Evolutionary conservation across 1,140 invertebrate genomes (phyloP).

Genomic region (Sogatella furcifera): DNA sequence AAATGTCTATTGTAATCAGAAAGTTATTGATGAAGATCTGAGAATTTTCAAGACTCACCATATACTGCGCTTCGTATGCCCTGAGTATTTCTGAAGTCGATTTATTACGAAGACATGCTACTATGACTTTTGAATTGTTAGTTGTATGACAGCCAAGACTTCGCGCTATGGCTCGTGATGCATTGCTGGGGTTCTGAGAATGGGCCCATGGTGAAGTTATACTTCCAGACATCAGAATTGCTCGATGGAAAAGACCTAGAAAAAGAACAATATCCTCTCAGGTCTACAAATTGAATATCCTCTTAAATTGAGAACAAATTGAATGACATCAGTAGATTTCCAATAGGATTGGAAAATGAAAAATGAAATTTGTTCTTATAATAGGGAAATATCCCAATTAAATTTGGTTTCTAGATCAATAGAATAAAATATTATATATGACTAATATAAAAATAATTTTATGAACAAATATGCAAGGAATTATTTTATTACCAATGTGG

Average conservation of each 20-base stretch:
- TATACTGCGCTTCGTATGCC: constrained; percentile 44
- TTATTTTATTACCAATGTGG: too few species aligned
- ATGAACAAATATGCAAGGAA: background rate
- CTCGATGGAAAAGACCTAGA: constrained; percentile 50
- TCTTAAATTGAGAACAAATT: too few species aligned
- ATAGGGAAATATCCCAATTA: too few species aligned
- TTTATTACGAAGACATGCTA: constrained; percentile 53
- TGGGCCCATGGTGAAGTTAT: constrained; percentile 49
- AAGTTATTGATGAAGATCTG: too few species aligned
- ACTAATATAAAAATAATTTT: background rate
- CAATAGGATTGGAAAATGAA: too few species aligned
- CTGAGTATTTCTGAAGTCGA: constrained; percentile 40
- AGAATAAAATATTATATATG: too few species aligned
- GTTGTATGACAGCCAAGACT: constrained; percentile 39
- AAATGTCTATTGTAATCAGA: too few species aligned
- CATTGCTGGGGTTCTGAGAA: constrained; percentile 35
- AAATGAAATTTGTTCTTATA: too few species aligned
- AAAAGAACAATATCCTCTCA: background rate
- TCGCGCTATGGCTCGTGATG: constrained; percentile 43
- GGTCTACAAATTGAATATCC: too few species aligned
- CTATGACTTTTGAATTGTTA: constrained; percentile 27
- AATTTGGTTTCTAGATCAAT: too few species aligned
- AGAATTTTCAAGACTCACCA: constrained; percentile 30
- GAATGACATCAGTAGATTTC: too few species aligned
- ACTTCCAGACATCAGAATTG: constrained; percentile 61